Conservation (phyloP, 2,113 vertebrate species). For the Ranitomeya imitator region DNA sequence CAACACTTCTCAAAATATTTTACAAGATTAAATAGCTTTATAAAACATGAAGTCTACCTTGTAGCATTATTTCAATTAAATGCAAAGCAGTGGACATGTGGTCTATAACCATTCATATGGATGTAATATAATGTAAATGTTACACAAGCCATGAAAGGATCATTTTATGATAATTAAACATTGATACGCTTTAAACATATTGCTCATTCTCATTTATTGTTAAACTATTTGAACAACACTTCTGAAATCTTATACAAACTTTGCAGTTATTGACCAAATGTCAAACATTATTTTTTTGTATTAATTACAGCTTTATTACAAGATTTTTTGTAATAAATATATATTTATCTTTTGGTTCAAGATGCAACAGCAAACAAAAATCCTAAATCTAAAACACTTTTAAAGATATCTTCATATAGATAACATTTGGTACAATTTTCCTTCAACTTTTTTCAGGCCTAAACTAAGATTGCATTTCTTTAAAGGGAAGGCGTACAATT, state of each 20-base stretch:
- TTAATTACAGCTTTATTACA: not conserved
- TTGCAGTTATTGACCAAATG: not conserved
- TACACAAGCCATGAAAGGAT: not conserved
- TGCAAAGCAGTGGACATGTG: constrained; percentile 21
- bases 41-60: constrained; percentile 42
- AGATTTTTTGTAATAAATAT: too few species aligned
- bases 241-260: not conserved
- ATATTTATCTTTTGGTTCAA: too few species aligned
- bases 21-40: constrained; percentile 28
- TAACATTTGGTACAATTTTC: too few species aligned
- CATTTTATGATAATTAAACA: not conserved
- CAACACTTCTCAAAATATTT: constrained; percentile 47
- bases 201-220: not conserved
- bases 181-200: not conserved
- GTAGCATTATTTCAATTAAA: constrained; percentile 24
- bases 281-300: not conserved
- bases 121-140: not conserved
- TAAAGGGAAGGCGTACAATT: too few species aligned
- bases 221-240: constrained; percentile 2
- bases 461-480: too few species aligned
- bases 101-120: constrained; percentile 10
- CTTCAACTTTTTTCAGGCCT: too few species aligned
- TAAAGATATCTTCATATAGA: too few species aligned
- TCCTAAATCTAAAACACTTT: too few species aligned
- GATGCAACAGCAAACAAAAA: too few species aligned